These are phyloP conservation scores for Lipotes vexillifer DNA, from an alignment of 2,113 vertebrate genomes.

Conservation along the genomic window DNA sequence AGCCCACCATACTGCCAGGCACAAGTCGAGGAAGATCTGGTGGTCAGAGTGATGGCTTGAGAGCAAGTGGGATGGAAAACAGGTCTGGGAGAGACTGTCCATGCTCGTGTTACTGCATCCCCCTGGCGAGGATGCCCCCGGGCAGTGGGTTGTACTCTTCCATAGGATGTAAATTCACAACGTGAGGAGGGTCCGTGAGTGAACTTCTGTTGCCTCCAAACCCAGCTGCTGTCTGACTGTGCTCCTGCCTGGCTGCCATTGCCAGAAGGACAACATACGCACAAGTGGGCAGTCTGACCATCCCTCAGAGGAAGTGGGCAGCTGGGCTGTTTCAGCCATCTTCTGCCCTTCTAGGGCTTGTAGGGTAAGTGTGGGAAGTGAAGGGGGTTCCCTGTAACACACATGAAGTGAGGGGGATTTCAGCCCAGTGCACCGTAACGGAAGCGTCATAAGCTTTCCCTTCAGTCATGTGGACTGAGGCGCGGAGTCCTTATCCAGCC, in stretches of 20 bases:
- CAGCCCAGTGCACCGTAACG: accelerated
- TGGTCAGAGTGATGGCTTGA: background rate
- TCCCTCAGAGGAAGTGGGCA: background rate
- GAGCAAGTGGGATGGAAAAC: background rate
- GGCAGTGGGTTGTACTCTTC: background rate
- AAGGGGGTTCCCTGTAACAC: background rate
- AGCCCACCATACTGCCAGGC: background rate
- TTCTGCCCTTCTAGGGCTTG: background rate
- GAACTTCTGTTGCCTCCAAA: background rate
- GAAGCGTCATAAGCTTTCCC: background rate
- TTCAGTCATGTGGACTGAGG: background rate
- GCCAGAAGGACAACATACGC: accelerated
- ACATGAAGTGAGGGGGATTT: accelerated
- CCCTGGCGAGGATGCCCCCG: too few species aligned
- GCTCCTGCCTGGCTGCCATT: background rate
- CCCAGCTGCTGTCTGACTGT: accelerated
- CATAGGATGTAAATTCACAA: background rate
- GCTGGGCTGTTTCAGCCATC: background rate
- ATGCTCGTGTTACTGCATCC: background rate
- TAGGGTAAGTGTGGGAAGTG: accelerated
- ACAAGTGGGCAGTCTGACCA: background rate
- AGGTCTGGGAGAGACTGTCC: background rate
- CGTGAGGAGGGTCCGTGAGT: background rate
- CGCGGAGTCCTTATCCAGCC: too few species aligned
- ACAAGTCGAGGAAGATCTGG: background rate